Evolutionary conservation across 2,113 vertebrate species (phyloP).

Genomic region (Ramphastos sulfuratus): DNA sequence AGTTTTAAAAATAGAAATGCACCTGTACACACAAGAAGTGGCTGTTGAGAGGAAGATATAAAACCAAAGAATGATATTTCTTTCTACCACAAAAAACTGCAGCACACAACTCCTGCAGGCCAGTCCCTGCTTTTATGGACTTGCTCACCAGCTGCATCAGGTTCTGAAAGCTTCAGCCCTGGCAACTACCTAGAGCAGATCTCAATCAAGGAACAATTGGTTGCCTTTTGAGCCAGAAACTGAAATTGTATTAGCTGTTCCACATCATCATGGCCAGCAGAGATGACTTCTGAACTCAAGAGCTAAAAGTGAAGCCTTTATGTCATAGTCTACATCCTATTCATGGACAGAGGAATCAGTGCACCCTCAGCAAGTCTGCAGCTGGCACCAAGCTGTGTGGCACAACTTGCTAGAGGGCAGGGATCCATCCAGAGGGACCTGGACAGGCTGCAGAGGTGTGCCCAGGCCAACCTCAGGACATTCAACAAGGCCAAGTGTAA

Average conservation of each 20-base stretch:
- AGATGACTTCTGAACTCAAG: neutral
- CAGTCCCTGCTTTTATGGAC: neutral
- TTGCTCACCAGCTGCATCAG: fast-evolving
- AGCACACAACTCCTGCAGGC: neutral
- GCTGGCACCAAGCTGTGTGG: too few species aligned
- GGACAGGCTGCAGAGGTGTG: too few species aligned
- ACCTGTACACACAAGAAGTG: neutral
- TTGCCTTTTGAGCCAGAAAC: neutral
- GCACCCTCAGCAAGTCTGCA: too few species aligned
- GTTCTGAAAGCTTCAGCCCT: neutral
- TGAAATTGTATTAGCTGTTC: neutral
- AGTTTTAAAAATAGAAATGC: neutral
- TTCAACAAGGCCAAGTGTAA: too few species aligned
- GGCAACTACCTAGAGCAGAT: neutral
- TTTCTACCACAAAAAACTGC: neutral
- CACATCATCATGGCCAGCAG: neutral
- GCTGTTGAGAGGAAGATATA: neutral
- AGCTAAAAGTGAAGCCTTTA: neutral
- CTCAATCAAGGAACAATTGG: neutral
- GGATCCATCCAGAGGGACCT: too few species aligned
- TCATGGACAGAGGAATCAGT: too few species aligned
- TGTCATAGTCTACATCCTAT: neutral
- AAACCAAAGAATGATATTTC: neutral
- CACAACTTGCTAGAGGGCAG: too few species aligned
- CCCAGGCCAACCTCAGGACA: too few species aligned